Percentiles rank a stretch among this genome's conserved stretches.
These are phyloP conservation scores for Tauraco erythrolophus DNA, from an alignment of 2,113 vertebrate genomes.

Conservation along the genomic window DNA sequence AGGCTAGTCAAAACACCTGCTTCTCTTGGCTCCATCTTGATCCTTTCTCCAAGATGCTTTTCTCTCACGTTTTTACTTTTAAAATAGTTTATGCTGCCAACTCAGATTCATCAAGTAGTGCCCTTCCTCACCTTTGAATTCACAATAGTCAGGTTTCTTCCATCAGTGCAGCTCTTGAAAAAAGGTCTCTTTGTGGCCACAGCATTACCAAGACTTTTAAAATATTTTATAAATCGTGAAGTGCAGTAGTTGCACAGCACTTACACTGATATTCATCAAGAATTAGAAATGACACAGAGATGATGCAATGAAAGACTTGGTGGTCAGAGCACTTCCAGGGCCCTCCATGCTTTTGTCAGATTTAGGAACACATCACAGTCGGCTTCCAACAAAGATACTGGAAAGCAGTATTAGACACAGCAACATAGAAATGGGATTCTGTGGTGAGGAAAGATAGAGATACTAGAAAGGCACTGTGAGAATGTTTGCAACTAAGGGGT, in stretches of 20 bases:
- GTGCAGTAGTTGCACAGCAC: neutral
- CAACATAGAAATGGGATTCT: neutral
- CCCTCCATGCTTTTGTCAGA: neutral
- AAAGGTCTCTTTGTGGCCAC: neutral
- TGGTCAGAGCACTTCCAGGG: neutral
- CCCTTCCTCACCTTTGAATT: neutral
- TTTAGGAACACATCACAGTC: neutral
- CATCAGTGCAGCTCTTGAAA: neutral
- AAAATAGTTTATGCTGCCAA: neutral
- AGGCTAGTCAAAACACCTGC: neutral
- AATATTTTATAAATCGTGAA: neutral
- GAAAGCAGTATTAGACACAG: neutral
- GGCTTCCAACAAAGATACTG: neutral
- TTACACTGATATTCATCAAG: neutral
- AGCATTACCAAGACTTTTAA: neutral
- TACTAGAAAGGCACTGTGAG: neutral
- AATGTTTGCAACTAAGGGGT: neutral
- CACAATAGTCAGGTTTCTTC: neutral
- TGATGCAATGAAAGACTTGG: neutral
- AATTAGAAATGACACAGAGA: neutral
- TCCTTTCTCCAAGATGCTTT: neutral
- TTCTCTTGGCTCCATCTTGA: neutral
- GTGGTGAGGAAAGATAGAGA: neutral
- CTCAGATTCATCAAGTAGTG: neutral
- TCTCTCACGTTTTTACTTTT: neutral